Conservation (phyloP, 2,797 vertebrate species). For the Peromyscus attwateri region DNA sequence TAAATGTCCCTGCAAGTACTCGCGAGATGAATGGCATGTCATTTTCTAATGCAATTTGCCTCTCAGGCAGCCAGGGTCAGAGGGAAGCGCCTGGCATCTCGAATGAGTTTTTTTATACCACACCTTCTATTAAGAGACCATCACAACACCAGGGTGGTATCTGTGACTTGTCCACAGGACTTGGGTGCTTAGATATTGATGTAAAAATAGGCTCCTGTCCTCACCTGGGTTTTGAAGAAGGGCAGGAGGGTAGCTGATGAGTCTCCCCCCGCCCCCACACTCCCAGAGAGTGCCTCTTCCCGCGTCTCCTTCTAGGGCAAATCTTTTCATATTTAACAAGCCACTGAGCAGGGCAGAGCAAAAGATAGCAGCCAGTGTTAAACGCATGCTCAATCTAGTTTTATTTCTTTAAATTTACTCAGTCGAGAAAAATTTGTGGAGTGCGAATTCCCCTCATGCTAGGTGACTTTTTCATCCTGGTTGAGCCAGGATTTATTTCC, state of each 20-base stretch:
- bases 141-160: slow-evolving; percentile 80
- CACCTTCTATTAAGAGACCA: slow-evolving; percentile 86
- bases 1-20: slow-evolving; percentile 98
- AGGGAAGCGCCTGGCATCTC: slow-evolving; percentile 93
- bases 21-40: slow-evolving; percentile 98
- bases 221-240: slow-evolving; percentile 74
- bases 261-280: neutral
- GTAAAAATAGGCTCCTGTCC: slow-evolving; percentile 73
- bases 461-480: slow-evolving; percentile 85
- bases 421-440: slow-evolving; percentile 89
- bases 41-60: slow-evolving; percentile 98
- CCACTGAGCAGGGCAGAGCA: slow-evolving; percentile 87
- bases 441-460: slow-evolving; percentile 87
- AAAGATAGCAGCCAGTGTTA: slow-evolving; percentile 88
- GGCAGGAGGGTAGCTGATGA: slow-evolving; percentile 67
- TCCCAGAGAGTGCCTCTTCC: slow-evolving; percentile 79
- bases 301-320: slow-evolving; percentile 80
- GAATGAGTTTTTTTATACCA: slow-evolving; percentile 90
- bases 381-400: slow-evolving; percentile 89
- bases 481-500: slow-evolving; percentile 88
- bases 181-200: slow-evolving; percentile 69
- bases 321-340: slow-evolving; percentile 90
- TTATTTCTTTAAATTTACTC: slow-evolving; percentile 90
- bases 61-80: slow-evolving; percentile 96
- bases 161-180: slow-evolving; percentile 83